Evolutionary conservation across 2,888 invertebrate species (phyloP).

Genomic region (Cosmia pyralina): DNA sequence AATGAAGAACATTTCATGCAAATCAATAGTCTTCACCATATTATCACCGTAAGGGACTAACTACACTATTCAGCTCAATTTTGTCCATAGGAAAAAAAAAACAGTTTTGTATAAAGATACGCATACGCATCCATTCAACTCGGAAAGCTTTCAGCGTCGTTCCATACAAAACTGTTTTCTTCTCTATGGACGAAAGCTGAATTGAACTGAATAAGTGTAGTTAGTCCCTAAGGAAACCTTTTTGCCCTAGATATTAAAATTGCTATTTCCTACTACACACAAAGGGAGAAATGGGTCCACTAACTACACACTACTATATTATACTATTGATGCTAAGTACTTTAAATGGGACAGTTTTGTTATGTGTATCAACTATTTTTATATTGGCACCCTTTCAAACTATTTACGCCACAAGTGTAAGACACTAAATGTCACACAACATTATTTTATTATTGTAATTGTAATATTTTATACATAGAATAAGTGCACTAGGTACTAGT

Average conservation of each 20-base stretch:
- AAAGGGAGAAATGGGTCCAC: constrained; percentile 8
- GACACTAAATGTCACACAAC: constrained; percentile 19
- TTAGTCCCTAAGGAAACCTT: too few relatives aligned
- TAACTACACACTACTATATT: constrained; percentile 1
- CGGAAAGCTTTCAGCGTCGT: too few relatives aligned
- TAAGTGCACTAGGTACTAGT: neutral
- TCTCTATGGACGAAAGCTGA: too few relatives aligned
- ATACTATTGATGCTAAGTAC: neutral
- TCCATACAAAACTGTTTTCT: too few relatives aligned
- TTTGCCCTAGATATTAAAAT: neutral
- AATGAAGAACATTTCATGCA: neutral
- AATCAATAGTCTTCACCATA: neutral
- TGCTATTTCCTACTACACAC: neutral
- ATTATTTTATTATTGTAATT: constrained; percentile 20
- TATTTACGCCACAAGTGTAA: constrained; percentile 30
- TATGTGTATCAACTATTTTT: constrained; percentile 43
- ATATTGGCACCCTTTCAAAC: constrained; percentile 53
- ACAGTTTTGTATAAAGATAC: too few relatives aligned
- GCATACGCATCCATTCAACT: too few relatives aligned
- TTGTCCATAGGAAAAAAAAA: too few relatives aligned
- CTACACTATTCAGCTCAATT: too few relatives aligned
- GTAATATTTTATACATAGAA: constrained; percentile 3
- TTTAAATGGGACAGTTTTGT: constrained; percentile 39
- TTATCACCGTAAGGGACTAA: too few relatives aligned
- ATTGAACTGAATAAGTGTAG: too few relatives aligned